These are phyloP conservation scores for Clytia hemisphaerica DNA, from an alignment of 30 jellyfish, hydroid and myxozoan species.

Conservation along the genomic window DNA sequence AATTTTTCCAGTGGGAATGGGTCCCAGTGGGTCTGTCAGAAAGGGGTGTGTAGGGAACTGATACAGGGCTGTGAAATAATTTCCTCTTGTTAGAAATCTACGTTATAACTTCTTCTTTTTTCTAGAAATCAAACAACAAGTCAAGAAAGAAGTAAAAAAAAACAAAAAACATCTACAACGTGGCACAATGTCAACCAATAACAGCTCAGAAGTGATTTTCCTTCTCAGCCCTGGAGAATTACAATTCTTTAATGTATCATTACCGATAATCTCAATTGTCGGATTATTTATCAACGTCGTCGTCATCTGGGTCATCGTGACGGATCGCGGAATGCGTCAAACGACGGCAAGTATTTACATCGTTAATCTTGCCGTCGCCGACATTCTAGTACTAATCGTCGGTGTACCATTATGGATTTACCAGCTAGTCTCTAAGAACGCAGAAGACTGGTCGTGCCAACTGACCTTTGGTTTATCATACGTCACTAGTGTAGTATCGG, in stretches of 20 bases:
- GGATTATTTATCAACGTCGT: conserved; percentile 56
- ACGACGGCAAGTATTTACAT: conserved; percentile 61
- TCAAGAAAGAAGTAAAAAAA: too few relatives aligned
- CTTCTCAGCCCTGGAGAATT: conserved; percentile 43
- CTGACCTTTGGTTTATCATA: conserved; percentile 59
- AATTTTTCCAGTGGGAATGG: too few relatives aligned
- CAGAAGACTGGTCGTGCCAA: conserved; percentile 47
- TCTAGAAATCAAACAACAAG: too few relatives aligned
- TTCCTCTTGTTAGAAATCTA: too few relatives aligned
- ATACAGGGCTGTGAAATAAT: too few relatives aligned
- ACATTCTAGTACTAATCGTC: conserved; percentile 51
- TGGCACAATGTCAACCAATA: too few relatives aligned
- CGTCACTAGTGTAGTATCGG: conserved; percentile 50
- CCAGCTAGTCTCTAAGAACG: conserved; percentile 41
- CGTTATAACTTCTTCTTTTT: too few relatives aligned
- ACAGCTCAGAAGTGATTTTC: too few relatives aligned
- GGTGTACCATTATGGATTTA: conserved; percentile 75
- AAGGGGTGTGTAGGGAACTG: too few relatives aligned
- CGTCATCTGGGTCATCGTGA: conserved; percentile 53
- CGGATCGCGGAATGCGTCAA: conserved; percentile 48
- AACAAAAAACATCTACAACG: too few relatives aligned
- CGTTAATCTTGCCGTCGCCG: conserved; percentile 68
- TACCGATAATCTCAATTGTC: conserved; percentile 63
- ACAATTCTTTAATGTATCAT: conserved; percentile 39
- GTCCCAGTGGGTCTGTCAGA: too few relatives aligned